A percentile compares a stretch with the other conserved stretches of the same genome.
These are phyloP conservation scores for Seriola quinqueradiata DNA, from an alignment of 2,113 vertebrate species.

Conservation along the genomic window DNA sequence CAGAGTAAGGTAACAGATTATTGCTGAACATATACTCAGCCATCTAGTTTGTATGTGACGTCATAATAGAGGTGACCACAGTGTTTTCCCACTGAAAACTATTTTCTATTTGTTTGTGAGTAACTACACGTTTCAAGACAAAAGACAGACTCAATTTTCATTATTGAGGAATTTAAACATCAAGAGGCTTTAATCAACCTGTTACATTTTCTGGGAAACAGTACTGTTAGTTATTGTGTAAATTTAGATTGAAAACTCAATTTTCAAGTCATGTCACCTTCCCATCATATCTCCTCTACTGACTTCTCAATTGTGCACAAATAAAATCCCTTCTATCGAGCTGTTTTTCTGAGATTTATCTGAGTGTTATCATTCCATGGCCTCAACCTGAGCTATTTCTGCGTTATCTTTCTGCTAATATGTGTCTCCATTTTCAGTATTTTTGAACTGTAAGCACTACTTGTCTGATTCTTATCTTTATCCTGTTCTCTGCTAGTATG, in stretches of 20 bases:
- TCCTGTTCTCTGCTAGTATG: constrained; percentile 10
- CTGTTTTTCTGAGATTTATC: constrained; percentile 11
- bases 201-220: background rate
- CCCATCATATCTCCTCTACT: background rate
- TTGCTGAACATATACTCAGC: no score
- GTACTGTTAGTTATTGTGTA: background rate
- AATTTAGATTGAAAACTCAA: constrained; percentile 1
- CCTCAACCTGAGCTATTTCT: constrained; percentile 37
- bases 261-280: background rate
- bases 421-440: constrained; percentile 5
- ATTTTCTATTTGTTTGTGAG: background rate
- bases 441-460: constrained; percentile 29
- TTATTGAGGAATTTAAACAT: background rate
- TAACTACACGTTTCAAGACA: background rate
- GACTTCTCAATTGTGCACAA: background rate
- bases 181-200: background rate
- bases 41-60: no score
- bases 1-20: no score
- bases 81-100: background rate
- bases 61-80: no score
- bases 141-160: background rate
- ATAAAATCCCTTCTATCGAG: constrained; percentile 5
- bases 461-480: constrained; percentile 36
- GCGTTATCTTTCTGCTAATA: constrained; percentile 31
- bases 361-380: constrained; percentile 3